Conservation (phyloP, 2,113 vertebrate genomes). For the Nicator chloris region DNA sequence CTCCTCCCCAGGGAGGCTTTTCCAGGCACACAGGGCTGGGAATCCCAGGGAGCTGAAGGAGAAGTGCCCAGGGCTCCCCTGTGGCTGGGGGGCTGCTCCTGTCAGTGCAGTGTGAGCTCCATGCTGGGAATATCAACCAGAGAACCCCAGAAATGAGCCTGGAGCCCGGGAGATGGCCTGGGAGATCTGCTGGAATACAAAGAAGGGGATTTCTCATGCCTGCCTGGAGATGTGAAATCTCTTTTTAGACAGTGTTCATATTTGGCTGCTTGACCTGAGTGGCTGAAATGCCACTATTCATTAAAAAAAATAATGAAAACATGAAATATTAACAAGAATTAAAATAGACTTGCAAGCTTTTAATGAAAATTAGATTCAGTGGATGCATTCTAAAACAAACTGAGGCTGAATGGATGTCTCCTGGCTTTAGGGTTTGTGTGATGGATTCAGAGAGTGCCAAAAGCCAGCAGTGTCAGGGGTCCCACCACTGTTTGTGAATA, state of each 20-base stretch:
- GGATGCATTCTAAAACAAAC: background rate
- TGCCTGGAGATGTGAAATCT: background rate
- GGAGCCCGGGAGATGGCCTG: background rate
- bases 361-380: conserved; percentile 32
- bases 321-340: conserved; percentile 36
- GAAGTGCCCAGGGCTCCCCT: background rate
- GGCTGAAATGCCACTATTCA: background rate
- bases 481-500: background rate
- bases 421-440: background rate
- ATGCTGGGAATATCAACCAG: background rate
- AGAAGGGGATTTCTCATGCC: background rate
- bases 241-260: background rate
- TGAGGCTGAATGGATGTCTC: background rate
- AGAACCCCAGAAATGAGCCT: background rate
- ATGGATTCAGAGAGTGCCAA: background rate
- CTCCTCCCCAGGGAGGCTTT: background rate
- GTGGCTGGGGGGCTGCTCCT: background rate
- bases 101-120: background rate
- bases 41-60: background rate
- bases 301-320: background rate
- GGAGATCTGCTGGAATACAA: background rate
- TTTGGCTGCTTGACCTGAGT: background rate
- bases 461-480: background rate
- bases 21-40: background rate
- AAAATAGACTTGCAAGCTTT: background rate